Evolutionary conservation across 1,140 invertebrate species (phyloP).

Genomic region (Papilio machaon): DNA sequence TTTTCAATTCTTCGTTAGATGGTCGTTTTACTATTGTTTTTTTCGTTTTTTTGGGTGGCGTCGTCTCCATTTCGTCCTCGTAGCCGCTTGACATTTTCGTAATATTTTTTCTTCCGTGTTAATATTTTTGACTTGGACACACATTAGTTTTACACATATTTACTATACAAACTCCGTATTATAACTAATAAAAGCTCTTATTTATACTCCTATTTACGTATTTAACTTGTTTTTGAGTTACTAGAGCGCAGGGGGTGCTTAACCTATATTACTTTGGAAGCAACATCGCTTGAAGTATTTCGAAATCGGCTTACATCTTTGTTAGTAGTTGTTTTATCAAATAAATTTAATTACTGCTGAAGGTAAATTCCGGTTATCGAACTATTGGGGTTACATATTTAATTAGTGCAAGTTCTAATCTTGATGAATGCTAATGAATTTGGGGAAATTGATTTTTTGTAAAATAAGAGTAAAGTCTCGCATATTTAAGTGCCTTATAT

Average conservation of each 20-base stretch:
- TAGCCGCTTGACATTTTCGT: constrained; percentile 56
- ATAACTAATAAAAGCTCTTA: background rate
- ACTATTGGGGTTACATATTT: too few relatives aligned
- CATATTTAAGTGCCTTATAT: too few relatives aligned
- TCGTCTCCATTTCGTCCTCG: constrained; percentile 53
- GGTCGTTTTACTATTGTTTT: constrained; percentile 56
- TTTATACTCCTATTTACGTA: background rate
- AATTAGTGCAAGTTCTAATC: too few relatives aligned
- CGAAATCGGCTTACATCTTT: background rate
- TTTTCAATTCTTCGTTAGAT: constrained; percentile 45
- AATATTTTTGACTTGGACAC: background rate
- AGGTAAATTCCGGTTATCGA: too few relatives aligned
- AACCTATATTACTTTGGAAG: background rate
- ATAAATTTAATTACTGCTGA: too few relatives aligned
- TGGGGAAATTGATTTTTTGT: too few relatives aligned
- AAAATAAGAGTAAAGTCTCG: too few relatives aligned
- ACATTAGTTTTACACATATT: background rate
- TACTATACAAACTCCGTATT: background rate
- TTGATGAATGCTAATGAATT: too few relatives aligned
- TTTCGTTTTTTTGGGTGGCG: constrained; percentile 45
- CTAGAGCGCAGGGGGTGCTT: background rate
- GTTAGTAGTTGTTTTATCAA: background rate
- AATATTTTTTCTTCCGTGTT: background rate
- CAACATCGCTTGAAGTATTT: background rate
- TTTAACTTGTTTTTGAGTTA: background rate